Base-by-base conservation (phyloP, 2,113 vertebrate species). In the Pitta sordida region DNA sequence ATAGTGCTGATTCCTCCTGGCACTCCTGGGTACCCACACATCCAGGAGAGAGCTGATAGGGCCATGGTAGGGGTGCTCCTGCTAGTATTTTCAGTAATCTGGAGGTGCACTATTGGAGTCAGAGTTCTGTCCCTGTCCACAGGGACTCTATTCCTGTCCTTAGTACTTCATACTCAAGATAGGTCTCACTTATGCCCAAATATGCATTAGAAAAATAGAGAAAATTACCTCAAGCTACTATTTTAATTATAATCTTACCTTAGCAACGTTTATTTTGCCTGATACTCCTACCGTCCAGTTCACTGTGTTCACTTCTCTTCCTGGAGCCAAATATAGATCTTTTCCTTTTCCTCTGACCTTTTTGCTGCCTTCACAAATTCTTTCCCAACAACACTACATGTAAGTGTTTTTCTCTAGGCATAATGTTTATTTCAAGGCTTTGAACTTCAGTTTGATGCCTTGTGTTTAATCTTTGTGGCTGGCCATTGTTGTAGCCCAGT, bases 261-360 rank as follows among this genome's bases (percentile, higher is more conserved):
- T 91, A 44, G 75, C 75, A 90, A 81, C 30, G 7, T 48, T 52
- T 69, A 20, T 78, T 77, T 81, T 2, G 3, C 36, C n/a, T 78
- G 76, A 74, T 83, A 48, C 0, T 78, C n/a, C 43, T 37, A n/a
- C 32, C 32, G 17, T 55, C 17, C 43, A 26, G 41, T 69, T 88
- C 43, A 62, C 55, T 13, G 8, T 68, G 67, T 95, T 84, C 85
- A 36, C 48, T 67, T 90, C 39, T 48, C 59, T 86, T 93, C 90
- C 96, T 59, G 68, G 21, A 81, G 80, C 68, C 79, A 83, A 83
- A 86, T 78, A 90, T 23, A 94, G 64, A 83, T 46, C 43, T 94
- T 58, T 88, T 59, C 80, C 76, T 88, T 64, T 91, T 95, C 88
- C 74, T 78, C n/a, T 94, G 86, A 90, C 75, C 79, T 91, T 93